Evolutionary conservation across 2,797 vertebrate species (phyloP), one percentile per base, ranked within the genome.

Genomic region (Neoniphon sammara): DNA sequence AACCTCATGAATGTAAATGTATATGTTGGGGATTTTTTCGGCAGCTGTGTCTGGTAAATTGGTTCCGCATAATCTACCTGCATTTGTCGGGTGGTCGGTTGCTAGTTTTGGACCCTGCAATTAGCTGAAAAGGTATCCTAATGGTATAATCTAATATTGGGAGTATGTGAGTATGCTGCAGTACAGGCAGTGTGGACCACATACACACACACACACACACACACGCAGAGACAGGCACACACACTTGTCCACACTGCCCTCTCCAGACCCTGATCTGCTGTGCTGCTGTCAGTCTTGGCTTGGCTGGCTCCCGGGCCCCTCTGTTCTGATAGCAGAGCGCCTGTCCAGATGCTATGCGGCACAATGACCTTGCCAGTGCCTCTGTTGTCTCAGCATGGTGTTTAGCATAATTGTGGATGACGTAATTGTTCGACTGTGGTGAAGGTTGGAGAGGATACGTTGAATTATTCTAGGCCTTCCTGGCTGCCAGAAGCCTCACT

Each of bases 401-500:
- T 87, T 94, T 94, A 91, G 91, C 94, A 93, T 94, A 92, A 93
- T 93, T 90, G 89, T 84, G 79, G 84, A 78, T 94, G 93, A 94
- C 87, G 91, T 94, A 90, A 94, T 87, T 82, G 83, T 87, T 88
- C 53, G 70, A 83, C 84, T 90, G 78, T 83, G 75, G 81, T 89
- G 89, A 90, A 87, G 87, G 90, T 91, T 91, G 92, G 89, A 91
- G 85, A 90, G 91, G 91, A 89, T 90, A 89, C 65, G 81, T 89
- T 87, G 85, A 92, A 92, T 91, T 92, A 88, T 87, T 91, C 87
- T 3, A 56, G 77, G 82, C 86, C 81, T 77, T 85, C 71, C 88
- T 89, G 89, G 89, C 87, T 92, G 89, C 92, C 91, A 92, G 87
- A 89, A 90, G 70, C 84, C 89, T 90, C 90, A 88, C 89, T 93